These are phyloP conservation scores for Hypsopygia costalis DNA, from an alignment of 2,888 invertebrate genomes.

Conservation along the genomic window DNA sequence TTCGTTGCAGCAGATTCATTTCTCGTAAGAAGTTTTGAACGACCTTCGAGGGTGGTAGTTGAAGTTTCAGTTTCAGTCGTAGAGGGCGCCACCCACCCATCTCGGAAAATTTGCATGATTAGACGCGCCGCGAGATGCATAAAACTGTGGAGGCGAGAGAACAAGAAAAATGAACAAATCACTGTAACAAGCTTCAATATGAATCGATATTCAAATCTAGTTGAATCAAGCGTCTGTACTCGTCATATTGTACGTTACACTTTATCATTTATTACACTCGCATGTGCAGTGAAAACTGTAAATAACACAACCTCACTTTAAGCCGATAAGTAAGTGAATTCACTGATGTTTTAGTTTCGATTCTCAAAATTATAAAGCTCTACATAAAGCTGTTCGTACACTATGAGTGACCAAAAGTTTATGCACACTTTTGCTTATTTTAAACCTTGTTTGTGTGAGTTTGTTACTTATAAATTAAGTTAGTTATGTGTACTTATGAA, in stretches of 20 bases:
- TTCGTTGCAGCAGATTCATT: slow-evolving; percentile 64
- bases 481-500: no score
- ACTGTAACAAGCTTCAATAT: slow-evolving; percentile 16
- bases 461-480: no score
- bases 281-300: no score
- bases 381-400: no score
- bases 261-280: not conserved
- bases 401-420: no score
- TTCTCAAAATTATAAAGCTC: no score
- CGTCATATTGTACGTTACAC: not conserved
- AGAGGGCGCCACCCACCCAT: slow-evolving; percentile 54
- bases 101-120: slow-evolving; percentile 73
- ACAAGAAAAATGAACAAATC: slow-evolving; percentile 21
- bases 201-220: not conserved
- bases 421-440: no score
- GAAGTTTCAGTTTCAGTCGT: slow-evolving; percentile 68
- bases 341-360: no score
- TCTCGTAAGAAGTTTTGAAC: slow-evolving; percentile 69
- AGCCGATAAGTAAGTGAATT: no score
- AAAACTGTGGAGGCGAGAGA: slow-evolving; percentile 36
- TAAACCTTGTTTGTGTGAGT: no score
- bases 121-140: slow-evolving; percentile 57
- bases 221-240: slow-evolving; percentile 1
- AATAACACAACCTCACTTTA: no score
- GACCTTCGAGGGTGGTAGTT: slow-evolving; percentile 70